These are phyloP conservation scores for Thyatira batis DNA, from an alignment of 2,888 invertebrate genomes.

Conservation along the genomic window DNA sequence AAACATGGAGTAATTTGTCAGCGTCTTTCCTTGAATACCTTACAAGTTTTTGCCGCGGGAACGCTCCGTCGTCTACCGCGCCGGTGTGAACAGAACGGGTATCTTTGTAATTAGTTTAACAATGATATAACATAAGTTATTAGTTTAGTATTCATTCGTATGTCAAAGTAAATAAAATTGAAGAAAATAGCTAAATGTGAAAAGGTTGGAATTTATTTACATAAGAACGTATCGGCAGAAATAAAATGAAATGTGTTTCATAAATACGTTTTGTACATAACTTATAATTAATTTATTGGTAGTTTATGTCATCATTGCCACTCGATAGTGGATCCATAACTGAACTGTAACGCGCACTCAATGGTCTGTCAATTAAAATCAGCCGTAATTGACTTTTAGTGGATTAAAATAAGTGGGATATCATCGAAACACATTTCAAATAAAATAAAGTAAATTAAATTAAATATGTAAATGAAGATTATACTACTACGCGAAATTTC, in stretches of 20 bases:
- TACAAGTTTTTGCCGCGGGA: constrained; percentile 42
- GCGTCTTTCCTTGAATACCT: constrained; percentile 45
- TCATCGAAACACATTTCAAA: neutral
- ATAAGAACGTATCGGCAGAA: too few relatives aligned
- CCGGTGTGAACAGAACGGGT: neutral
- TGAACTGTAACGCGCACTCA: neutral
- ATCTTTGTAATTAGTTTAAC: neutral
- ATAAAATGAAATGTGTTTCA: too few relatives aligned
- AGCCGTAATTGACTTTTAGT: neutral
- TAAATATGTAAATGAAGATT: too few relatives aligned
- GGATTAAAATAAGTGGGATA: neutral
- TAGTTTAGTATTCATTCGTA: too few relatives aligned
- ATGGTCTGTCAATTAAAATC: neutral
- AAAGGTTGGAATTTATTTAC: too few relatives aligned
- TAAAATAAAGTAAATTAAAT: too few relatives aligned
- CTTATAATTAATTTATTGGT: neutral
- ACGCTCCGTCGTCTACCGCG: constrained; percentile 7
- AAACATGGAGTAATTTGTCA: constrained; percentile 54
- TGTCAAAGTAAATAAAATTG: too few relatives aligned
- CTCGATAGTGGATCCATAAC: neutral
- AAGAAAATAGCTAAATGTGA: too few relatives aligned
- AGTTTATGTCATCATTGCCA: neutral
- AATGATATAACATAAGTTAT: too few relatives aligned
- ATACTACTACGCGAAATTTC: too few relatives aligned
- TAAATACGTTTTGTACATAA: too few relatives aligned